Evolutionary conservation across 2,797 vertebrate genomes (phyloP).

Genomic region (Spheniscus humboldti): DNA sequence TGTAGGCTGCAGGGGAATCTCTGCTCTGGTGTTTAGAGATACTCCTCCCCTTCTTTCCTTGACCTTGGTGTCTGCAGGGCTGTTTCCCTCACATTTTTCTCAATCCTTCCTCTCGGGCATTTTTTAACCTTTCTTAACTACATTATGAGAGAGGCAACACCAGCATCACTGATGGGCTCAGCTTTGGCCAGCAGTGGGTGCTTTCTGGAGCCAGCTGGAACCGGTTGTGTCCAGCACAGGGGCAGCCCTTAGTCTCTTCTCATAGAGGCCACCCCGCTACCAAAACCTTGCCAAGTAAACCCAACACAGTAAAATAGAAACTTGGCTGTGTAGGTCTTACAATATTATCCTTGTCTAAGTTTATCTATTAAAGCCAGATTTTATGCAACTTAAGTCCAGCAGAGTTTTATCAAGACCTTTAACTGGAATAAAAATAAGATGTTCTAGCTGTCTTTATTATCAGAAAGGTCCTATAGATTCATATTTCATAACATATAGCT

Average conservation of each 20-base stretch:
- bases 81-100: not conserved
- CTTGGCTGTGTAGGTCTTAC: not conserved
- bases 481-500: not conserved
- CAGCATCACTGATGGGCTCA: not conserved
- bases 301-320: not conserved
- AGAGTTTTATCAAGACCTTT: not conserved
- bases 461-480: not conserved
- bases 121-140: not conserved
- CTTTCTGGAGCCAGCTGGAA: not conserved
- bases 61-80: not conserved
- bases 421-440: not conserved
- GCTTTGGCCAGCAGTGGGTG: fast-evolving
- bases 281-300: not conserved
- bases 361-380: not conserved
- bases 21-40: not conserved
- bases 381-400: not conserved
- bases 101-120: not conserved
- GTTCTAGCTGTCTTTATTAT: not conserved
- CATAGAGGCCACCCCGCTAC: not conserved
- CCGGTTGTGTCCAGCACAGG: not conserved
- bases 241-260: not conserved
- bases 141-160: not conserved
- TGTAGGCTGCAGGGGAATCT: not conserved
- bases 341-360: not conserved
- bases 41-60: not conserved